phyloP scores from a whole-genome alignment of 2,888 invertebrate genomes.

The Polyploca ridens region DNA sequence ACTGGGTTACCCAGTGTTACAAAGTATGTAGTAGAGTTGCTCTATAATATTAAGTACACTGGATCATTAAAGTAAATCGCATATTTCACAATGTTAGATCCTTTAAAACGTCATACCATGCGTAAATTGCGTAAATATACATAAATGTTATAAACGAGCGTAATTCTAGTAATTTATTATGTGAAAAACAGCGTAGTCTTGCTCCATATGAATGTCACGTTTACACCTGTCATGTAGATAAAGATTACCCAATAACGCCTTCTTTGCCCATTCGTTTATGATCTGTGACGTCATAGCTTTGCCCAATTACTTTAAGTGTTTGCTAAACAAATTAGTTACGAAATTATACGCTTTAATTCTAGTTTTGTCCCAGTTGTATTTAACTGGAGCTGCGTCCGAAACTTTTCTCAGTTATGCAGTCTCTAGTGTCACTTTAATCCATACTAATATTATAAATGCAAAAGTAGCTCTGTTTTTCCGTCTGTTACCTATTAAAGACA shows the following conservation, averaged over 20 bases:
- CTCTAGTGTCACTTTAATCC: not conserved
- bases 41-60: no score
- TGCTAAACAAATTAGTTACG: not conserved
- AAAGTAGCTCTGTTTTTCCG: no score
- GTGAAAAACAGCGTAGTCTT: constrained; percentile 2
- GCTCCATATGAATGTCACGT: not conserved
- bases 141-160: not conserved
- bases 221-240: constrained; percentile 1
- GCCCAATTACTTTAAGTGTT: not conserved
- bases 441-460: no score
- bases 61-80: not conserved
- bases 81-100: not conserved
- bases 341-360: not conserved
- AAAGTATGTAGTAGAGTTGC: no score
- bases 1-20: no score
- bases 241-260: not conserved
- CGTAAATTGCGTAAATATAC: not conserved
- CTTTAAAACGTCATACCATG: not conserved
- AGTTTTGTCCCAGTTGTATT: not conserved
- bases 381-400: not conserved
- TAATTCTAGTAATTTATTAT: not conserved
- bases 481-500: no score
- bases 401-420: not conserved
- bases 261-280: not conserved
- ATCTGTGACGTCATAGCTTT: not conserved